phyloP scores from a whole-genome alignment of 2,113 vertebrate genomes.

The Callopanchax toddi region DNA sequence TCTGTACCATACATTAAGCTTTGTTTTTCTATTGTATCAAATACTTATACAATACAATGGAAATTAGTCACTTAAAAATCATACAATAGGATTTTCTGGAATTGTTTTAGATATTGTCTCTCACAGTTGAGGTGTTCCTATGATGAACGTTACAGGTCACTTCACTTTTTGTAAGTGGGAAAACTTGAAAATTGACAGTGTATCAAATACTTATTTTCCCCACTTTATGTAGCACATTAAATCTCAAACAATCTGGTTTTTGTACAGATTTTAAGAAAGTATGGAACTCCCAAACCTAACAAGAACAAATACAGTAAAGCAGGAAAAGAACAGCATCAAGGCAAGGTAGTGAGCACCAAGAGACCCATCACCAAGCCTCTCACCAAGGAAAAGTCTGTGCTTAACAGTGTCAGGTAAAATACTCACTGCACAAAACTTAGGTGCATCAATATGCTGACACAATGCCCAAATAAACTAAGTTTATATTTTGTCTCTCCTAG shows the following conservation, averaged over 20 bases:
- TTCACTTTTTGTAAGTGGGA: background rate
- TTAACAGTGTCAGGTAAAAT: conserved; percentile 91
- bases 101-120: no score
- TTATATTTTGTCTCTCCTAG: conserved; percentile 67
- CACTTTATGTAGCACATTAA: background rate
- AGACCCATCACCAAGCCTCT: conserved; percentile 91
- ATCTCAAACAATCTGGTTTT: conserved; percentile 1
- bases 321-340: conserved; percentile 94
- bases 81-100: no score
- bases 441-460: background rate
- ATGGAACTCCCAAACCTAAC: conserved; percentile 90
- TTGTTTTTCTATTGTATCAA: no score
- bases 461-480: background rate
- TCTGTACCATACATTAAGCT: no score
- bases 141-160: no score
- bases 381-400: conserved; percentile 91
- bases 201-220: no score
- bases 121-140: no score
- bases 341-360: conserved; percentile 97
- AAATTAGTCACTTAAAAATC: no score
- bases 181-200: no score
- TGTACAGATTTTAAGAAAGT: conserved; percentile 91
- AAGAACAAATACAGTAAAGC: conserved; percentile 96
- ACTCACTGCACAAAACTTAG: background rate
- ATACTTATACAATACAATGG: no score